Percentiles rank a stretch among this genome's conserved stretches.
Evolutionary conservation across 1,140 invertebrate species (phyloP).

Genomic region (Drosophila tsacasi): DNA sequence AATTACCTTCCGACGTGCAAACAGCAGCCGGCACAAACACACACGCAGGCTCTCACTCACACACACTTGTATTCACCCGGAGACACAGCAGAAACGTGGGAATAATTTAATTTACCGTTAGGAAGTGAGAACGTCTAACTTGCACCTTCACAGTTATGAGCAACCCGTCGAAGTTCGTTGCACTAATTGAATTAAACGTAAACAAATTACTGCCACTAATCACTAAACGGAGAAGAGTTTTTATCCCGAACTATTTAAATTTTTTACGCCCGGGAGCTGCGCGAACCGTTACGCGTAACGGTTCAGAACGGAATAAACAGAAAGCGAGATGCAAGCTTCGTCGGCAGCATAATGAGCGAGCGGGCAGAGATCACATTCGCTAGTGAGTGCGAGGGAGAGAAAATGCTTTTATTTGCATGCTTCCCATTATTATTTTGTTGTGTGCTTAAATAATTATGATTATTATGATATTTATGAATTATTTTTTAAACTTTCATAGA

Average conservation of each 20-base stretch:
- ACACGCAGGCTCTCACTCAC: not conserved
- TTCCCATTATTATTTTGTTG: constrained; percentile 6
- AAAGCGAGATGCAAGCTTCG: constrained; percentile 26
- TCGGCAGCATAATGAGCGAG: constrained; percentile 30
- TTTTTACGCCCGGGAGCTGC: constrained; percentile 1
- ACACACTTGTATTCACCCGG: constrained; percentile 3
- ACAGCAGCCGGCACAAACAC: constrained; percentile 29
- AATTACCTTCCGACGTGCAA: constrained; percentile 57
- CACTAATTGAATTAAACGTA: constrained; percentile 31
- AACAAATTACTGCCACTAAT: constrained; percentile 45
- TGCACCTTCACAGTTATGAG: constrained; percentile 53
- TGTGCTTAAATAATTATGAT: not conserved
- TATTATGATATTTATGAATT: not conserved
- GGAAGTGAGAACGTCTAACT: constrained; percentile 17
- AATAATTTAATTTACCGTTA: constrained; percentile 58
- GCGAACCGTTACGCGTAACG: constrained; percentile 58
- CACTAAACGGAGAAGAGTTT: constrained; percentile 15
- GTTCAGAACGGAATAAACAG: constrained; percentile 56
- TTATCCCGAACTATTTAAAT: constrained; percentile 4
- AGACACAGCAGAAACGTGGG: constrained; percentile 26
- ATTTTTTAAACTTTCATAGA: not conserved
- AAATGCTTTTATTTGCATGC: not conserved
- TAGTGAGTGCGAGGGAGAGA: not conserved
- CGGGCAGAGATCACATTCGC: constrained; percentile 15
- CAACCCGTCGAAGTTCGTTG: constrained; percentile 1